These are phyloP conservation scores for Luperina testacea DNA, from an alignment of 2,888 invertebrate species.

Conservation along the genomic window DNA sequence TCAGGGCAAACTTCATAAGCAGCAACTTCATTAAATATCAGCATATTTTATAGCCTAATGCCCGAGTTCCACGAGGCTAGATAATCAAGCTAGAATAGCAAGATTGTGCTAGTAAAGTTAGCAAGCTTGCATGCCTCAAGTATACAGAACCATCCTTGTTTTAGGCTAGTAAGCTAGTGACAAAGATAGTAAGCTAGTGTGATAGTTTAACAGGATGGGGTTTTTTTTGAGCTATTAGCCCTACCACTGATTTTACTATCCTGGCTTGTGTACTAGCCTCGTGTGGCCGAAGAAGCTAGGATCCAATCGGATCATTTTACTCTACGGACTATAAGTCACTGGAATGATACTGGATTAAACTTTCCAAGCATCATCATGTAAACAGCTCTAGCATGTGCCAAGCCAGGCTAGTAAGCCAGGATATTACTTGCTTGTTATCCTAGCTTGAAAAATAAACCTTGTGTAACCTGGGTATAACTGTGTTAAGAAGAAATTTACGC, in stretches of 20 bases:
- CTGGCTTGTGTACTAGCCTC: not conserved
- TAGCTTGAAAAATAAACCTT: not conserved
- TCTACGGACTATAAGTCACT: not conserved
- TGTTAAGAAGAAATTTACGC: constrained; percentile 28
- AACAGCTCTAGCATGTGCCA: not conserved
- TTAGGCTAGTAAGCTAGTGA: not conserved
- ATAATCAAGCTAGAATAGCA: not conserved
- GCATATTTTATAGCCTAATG: constrained; percentile 30
- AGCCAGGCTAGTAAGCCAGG: not conserved
- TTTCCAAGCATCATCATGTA: not conserved
- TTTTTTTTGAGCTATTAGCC: not conserved
- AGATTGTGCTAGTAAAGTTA: not conserved
- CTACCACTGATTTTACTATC: not conserved
- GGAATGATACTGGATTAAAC: no score
- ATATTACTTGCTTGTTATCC: not conserved
- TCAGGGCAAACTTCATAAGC: constrained; percentile 29
- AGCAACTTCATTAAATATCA: constrained; percentile 32
- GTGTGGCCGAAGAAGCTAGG: not conserved
- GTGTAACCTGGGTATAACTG: not conserved
- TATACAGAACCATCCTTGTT: not conserved
- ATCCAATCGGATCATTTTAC: not conserved
- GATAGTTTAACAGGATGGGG: not conserved
- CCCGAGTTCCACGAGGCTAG: not conserved
- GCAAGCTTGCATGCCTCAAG: not conserved
- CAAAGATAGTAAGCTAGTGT: not conserved